Conservation (phyloP, 2,797 vertebrate species). For the Kryptolebias ocellatus region DNA sequence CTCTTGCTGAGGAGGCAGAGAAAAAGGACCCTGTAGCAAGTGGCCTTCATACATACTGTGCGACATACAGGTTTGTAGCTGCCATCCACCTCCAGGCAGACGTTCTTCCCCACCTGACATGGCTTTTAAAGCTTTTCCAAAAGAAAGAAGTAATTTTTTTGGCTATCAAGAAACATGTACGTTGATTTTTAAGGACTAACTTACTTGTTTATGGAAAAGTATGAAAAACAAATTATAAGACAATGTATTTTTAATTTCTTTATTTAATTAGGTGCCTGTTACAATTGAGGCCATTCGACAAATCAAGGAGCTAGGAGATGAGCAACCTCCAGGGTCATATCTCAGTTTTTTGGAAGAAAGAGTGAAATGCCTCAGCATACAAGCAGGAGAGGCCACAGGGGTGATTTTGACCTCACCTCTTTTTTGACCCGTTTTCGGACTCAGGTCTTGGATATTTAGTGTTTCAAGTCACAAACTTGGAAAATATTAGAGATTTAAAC, state of each 20-base stretch:
- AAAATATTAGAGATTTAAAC: background rate
- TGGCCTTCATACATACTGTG: too few relatives aligned
- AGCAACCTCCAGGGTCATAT: background rate
- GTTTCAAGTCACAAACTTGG: background rate
- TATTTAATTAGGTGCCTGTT: background rate
- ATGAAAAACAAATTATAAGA: background rate
- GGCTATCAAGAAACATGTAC: slow-evolving; percentile 1
- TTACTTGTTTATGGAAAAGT: background rate
- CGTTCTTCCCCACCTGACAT: background rate
- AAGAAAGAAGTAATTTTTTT: background rate
- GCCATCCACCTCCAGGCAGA: too few relatives aligned
- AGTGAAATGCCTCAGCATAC: background rate
- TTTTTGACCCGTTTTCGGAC: background rate
- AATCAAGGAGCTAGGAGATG: background rate
- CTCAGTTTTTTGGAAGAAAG: background rate
- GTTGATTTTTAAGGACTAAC: background rate
- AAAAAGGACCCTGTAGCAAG: too few relatives aligned
- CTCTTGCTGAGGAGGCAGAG: background rate
- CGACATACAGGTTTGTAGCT: background rate
- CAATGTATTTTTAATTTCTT: background rate
- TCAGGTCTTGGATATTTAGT: background rate
- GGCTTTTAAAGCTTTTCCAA: slow-evolving; percentile 1
- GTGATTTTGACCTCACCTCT: background rate
- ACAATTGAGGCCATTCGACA: background rate
- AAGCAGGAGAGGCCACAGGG: background rate